Percentiles rank a stretch among this genome's conserved stretches.
These are phyloP conservation scores for Siphamia tubifer DNA, from an alignment of 2,113 vertebrate genomes.

Conservation along the genomic window DNA sequence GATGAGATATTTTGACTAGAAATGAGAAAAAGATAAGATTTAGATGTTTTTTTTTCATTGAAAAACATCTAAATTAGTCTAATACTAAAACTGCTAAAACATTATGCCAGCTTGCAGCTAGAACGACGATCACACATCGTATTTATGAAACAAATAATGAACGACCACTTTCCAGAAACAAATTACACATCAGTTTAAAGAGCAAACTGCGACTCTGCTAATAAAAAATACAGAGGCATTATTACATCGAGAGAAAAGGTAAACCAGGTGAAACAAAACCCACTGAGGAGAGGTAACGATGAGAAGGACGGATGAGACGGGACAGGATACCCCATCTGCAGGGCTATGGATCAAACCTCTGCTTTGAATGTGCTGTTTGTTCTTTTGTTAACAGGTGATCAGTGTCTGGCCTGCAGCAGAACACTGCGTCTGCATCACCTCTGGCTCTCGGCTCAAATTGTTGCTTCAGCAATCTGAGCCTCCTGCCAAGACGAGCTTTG, in stretches of 20 bases:
- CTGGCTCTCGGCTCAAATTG: slow-evolving; percentile 23
- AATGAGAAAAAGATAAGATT: too few relatives aligned
- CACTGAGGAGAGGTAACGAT: not conserved
- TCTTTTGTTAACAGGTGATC: slow-evolving; percentile 65
- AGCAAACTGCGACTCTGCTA: not conserved
- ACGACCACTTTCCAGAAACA: not conserved
- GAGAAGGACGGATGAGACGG: not conserved
- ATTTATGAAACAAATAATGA: too few relatives aligned
- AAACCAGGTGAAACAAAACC: slow-evolving; percentile 50
- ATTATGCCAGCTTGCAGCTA: too few relatives aligned
- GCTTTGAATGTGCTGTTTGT: slow-evolving; percentile 42
- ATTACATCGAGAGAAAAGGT: not conserved
- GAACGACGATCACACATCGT: too few relatives aligned
- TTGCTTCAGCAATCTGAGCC: slow-evolving; percentile 56
- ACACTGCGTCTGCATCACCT: slow-evolving; percentile 17
- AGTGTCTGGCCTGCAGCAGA: slow-evolving; percentile 54
- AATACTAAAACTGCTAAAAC: too few relatives aligned
- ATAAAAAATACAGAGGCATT: slow-evolving; percentile 34
- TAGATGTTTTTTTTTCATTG: too few relatives aligned
- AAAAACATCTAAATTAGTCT: too few relatives aligned
- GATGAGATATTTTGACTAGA: too few relatives aligned
- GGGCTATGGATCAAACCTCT: slow-evolving; percentile 22
- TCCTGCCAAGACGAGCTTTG: slow-evolving; percentile 29
- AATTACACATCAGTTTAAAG: not conserved
- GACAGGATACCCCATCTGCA: not conserved